These are phyloP conservation scores for Eubucco bourcierii DNA, from an alignment of 2,113 vertebrate genomes.

Conservation along the genomic window DNA sequence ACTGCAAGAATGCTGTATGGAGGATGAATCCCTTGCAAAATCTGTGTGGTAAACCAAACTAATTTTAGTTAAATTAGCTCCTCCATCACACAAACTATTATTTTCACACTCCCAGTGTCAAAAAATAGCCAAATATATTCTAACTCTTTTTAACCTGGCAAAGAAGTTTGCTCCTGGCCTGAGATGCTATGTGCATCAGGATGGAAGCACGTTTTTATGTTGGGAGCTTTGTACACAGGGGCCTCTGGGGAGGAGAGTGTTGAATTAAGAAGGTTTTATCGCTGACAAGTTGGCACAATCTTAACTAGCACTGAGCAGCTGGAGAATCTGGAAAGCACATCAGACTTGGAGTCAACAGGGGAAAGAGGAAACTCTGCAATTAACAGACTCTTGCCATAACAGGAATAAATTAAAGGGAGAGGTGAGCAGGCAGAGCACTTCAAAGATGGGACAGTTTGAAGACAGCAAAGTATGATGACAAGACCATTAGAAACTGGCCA, in stretches of 20 bases:
- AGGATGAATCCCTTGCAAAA: conserved; percentile 11
- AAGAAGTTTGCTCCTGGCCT: neutral
- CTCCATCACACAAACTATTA: neutral
- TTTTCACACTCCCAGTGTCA: neutral
- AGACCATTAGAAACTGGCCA: neutral
- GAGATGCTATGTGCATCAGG: neutral
- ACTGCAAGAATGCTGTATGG: neutral
- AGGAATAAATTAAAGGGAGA: neutral
- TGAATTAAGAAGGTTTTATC: neutral
- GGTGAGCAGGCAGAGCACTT: neutral
- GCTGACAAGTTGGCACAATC: neutral
- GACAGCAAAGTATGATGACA: neutral
- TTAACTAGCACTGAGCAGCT: conserved; percentile 6
- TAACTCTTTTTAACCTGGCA: neutral
- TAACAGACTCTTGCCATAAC: neutral
- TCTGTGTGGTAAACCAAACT: neutral
- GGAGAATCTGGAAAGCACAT: conserved; percentile 4
- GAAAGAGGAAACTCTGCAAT: conserved; percentile 15
- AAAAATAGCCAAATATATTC: neutral
- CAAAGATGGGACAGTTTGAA: neutral
- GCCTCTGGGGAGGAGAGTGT: no score
- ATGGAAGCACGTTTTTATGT: neutral
- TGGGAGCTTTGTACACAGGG: neutral
- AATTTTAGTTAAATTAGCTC: neutral
- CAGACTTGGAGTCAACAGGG: neutral